Evolutionary conservation across 2,113 vertebrate genomes (phyloP).

Genomic region (Plectropomus leopardus): DNA sequence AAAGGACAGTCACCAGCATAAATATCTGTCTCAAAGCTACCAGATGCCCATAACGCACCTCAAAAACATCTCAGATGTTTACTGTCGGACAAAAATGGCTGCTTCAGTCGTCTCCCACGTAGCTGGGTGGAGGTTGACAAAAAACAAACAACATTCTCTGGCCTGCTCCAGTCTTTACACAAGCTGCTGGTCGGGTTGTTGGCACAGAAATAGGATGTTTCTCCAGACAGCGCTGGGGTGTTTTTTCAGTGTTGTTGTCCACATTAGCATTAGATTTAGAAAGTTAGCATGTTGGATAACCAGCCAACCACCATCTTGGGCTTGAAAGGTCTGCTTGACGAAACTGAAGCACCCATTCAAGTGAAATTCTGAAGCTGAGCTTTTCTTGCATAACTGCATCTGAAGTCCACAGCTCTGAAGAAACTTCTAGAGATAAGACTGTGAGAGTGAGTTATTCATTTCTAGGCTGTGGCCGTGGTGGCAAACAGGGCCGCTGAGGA

Average conservation of each 20-base stretch:
- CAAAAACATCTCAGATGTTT: slow-evolving; percentile 51
- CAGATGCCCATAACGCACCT: slow-evolving; percentile 21
- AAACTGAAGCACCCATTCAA: neutral
- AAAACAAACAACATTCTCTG: slow-evolving; percentile 63
- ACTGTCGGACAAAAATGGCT: slow-evolving; percentile 57
- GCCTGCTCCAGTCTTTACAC: slow-evolving; percentile 31
- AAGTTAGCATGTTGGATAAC: neutral
- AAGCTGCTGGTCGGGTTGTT: slow-evolving; percentile 39
- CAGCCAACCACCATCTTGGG: neutral
- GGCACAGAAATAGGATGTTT: slow-evolving; percentile 16
- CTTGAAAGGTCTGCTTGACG: accelerated
- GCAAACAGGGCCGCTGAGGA: slow-evolving; percentile 47
- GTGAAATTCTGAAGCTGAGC: no score
- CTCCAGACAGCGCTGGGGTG: slow-evolving; percentile 21
- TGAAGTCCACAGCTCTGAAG: neutral
- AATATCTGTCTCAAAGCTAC: slow-evolving; percentile 24
- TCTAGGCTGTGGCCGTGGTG: neutral
- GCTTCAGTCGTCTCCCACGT: slow-evolving; percentile 44
- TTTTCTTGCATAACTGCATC: neutral
- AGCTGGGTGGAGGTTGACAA: slow-evolving; percentile 53
- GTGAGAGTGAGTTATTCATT: neutral
- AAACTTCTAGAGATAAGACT: slow-evolving; percentile 16
- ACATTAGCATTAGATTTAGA: slow-evolving; percentile 14
- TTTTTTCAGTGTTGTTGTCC: slow-evolving; percentile 25
- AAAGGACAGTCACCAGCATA: neutral